A percentile compares a stretch with the other conserved stretches of the same genome.
phyloP scores from a whole-genome alignment of 2,888 invertebrate genomes.

The Bruchidius siliquastri region DNA sequence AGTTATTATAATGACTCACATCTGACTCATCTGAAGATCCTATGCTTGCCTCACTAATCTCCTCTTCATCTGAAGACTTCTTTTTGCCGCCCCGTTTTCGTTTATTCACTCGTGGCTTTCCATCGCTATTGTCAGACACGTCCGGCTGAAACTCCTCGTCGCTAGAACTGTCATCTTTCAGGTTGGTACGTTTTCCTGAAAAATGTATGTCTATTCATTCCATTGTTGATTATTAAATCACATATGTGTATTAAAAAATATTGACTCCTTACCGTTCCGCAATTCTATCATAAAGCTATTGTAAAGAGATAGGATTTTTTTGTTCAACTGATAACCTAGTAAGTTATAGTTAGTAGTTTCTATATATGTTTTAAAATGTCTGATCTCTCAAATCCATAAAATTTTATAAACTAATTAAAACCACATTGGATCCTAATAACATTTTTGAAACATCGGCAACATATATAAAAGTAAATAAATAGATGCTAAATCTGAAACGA shows the following conservation, averaged over 20 bases:
- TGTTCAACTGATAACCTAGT: too few relatives aligned
- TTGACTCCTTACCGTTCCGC: too few relatives aligned
- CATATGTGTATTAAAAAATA: not conserved
- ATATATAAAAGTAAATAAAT: too few relatives aligned
- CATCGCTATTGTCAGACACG: slow-evolving; percentile 42
- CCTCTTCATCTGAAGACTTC: slow-evolving; percentile 31
- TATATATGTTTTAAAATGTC: too few relatives aligned
- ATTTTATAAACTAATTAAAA: too few relatives aligned
- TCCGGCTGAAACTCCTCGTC: slow-evolving; percentile 43
- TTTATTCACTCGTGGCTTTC: slow-evolving; percentile 33
- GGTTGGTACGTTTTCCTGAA: slow-evolving; percentile 40
- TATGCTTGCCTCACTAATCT: slow-evolving; percentile 36
- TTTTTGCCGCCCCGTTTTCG: slow-evolving; percentile 31
- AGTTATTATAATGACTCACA: slow-evolving; percentile 23
- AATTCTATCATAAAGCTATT: too few relatives aligned
- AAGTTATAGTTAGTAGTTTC: too few relatives aligned
- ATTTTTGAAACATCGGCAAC: too few relatives aligned
- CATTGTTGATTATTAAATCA: not conserved
- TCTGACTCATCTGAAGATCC: slow-evolving; percentile 38
- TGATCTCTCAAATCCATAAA: too few relatives aligned
- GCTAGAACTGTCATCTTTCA: slow-evolving; percentile 48
- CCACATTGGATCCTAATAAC: too few relatives aligned
- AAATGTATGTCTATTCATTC: not conserved
- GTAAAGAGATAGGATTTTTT: too few relatives aligned
- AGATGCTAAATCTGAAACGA: too few relatives aligned